A percentile compares a stretch with the other conserved stretches of the same genome.
phyloP scores from a whole-genome alignment of 2,113 vertebrate species.

The Spheniscus mendiculus region DNA sequence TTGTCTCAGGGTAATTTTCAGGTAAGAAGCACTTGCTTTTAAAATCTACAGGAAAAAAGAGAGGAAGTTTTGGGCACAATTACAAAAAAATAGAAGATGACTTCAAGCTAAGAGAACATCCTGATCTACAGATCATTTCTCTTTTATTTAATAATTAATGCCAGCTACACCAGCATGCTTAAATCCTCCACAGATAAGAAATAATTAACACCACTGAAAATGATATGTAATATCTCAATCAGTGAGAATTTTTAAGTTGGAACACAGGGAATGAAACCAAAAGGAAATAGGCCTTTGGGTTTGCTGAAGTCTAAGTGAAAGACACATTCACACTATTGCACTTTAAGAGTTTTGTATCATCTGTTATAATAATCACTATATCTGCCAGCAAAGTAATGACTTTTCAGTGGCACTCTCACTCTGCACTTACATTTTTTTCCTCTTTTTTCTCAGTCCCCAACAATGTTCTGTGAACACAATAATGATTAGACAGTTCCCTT shows the following conservation, averaged over 20 bases:
- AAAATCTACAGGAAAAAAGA: constrained; percentile 1
- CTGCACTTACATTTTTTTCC: neutral
- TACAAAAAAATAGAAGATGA: neutral
- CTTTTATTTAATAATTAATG: constrained; percentile 79
- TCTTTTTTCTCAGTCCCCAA: neutral
- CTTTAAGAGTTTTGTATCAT: neutral
- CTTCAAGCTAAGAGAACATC: constrained; percentile 31
- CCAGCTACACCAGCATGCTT: constrained; percentile 56
- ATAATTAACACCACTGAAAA: constrained; percentile 76
- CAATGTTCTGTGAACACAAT: neutral
- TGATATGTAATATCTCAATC: constrained; percentile 68
- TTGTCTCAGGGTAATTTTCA: constrained; percentile 66
- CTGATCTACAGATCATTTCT: constrained; percentile 62
- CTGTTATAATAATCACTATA: constrained; percentile 18
- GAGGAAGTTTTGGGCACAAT: constrained; percentile 32
- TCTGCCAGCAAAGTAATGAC: constrained; percentile 18
- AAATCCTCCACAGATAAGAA: constrained; percentile 75
- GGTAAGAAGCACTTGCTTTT: constrained; percentile 39
- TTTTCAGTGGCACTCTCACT: neutral
- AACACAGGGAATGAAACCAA: constrained; percentile 48
- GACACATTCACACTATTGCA: neutral
- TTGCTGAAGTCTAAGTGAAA: constrained; percentile 49
- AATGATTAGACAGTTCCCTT: neutral
- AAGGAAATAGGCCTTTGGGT: constrained; percentile 1
- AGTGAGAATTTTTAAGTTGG: constrained; percentile 70